Base-by-base conservation (phyloP, 2,888 invertebrate species). In the Nymphalis polychloros region DNA sequence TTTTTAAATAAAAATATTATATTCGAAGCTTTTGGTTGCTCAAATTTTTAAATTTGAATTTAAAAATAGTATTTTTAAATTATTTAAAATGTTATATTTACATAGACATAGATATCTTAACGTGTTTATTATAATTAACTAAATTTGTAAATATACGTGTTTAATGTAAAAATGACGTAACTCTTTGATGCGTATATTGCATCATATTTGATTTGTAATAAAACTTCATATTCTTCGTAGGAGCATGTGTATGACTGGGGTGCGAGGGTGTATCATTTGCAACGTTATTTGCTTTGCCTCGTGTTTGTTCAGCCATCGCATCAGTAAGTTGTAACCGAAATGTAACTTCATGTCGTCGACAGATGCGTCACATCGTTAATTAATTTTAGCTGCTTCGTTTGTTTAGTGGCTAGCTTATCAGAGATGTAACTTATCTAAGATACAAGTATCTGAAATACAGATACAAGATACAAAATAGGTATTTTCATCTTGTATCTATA, bases 181-280 rank as follows among this genome's bases (percentile, higher is more conserved):
- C 20, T 50, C 8, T 20, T 50, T 20, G 8, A 10, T 10, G n/a
- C 16, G 4, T 16, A 23, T 57, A 41, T 19, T 57, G 35, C 41
- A 19, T 57, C 53, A 27, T 27, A 35, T 35, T 49, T 8, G 1
- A 13, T 19, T 19, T 41, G 57, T 65, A 49, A 31, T 48, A 31
- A 27, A 27, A 48, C 49, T 46, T 49, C 49, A 61, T 61, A 49
- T 61, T 49, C 27, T 3, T 41, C 57, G 49, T 27, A n/a, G 23
- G 8, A 41, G 47, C 19, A 55, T 13, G 41, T 27, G 31, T 69
- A 50, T 52, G 63, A 68, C 72, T 73, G 78, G 83, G 80, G 82
- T 76, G 82, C 75, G 76, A 77, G 79, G 78, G 82, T 55, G 53
- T 87, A 86, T 88, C 87, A 83, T 81, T 83, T 75, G 81, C 83